Evolutionary conservation across 1,140 invertebrate genomes (phyloP).

Genomic region (Aphaenogaster rudis): DNA sequence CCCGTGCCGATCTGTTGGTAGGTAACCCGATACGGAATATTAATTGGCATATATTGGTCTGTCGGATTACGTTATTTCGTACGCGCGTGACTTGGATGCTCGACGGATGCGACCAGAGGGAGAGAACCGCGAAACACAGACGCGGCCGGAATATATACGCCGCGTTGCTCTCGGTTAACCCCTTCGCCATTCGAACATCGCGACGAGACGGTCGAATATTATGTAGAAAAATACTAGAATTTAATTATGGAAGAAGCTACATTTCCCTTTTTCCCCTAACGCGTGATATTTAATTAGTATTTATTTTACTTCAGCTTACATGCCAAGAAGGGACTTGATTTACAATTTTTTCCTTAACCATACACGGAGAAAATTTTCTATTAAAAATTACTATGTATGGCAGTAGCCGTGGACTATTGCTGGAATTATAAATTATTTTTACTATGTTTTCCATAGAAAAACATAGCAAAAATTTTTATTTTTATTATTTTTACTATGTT

Average conservation of each 20-base stretch:
- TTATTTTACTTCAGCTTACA: too few species aligned
- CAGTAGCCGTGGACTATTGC: too few species aligned
- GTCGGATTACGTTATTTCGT: constrained; percentile 72
- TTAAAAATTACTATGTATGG: too few species aligned
- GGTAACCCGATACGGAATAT: constrained; percentile 73
- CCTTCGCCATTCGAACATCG: neutral
- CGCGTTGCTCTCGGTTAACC: neutral
- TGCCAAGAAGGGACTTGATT: too few species aligned
- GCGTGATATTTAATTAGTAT: constrained; percentile 22
- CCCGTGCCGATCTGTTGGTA: constrained; percentile 62
- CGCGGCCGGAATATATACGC: constrained; percentile 59
- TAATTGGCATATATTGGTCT: constrained; percentile 73
- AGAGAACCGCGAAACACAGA: constrained; percentile 53
- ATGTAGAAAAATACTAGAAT: constrained; percentile 11
- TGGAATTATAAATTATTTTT: too few species aligned
- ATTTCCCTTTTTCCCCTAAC: neutral
- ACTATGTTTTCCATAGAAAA: too few species aligned
- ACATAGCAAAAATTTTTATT: too few species aligned
- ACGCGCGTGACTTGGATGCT: constrained; percentile 69
- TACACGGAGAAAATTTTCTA: too few species aligned
- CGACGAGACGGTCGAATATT: neutral
- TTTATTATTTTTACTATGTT: too few species aligned
- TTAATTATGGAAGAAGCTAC: constrained; percentile 19
- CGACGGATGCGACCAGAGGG: constrained; percentile 11
- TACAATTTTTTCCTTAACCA: too few species aligned